Evolutionary conservation across 2,888 invertebrate genomes (phyloP).

Genomic region (Drosophila mettleri): DNA sequence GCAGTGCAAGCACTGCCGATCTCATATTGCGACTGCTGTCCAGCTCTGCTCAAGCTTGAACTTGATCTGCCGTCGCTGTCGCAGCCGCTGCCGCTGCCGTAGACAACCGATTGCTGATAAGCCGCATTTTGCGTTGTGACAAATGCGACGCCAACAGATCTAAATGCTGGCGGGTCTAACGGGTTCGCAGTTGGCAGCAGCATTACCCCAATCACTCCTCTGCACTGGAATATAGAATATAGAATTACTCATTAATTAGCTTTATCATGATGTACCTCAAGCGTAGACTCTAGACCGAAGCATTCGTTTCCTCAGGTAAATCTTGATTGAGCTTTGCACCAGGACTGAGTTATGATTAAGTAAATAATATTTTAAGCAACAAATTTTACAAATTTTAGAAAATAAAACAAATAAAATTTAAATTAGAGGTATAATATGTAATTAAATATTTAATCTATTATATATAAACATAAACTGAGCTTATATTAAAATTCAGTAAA

Average conservation of each 20-base stretch:
- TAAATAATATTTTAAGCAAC: too few relatives aligned
- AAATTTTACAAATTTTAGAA: too few relatives aligned
- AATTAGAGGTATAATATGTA: too few relatives aligned
- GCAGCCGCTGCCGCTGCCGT: not conserved
- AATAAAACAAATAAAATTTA: too few relatives aligned
- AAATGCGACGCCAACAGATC: constrained; percentile 1
- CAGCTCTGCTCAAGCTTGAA: constrained; percentile 24
- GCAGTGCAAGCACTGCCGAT: constrained; percentile 36
- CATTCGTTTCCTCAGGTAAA: not conserved
- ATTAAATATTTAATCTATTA: too few relatives aligned
- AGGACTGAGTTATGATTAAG: not conserved
- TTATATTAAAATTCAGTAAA: too few relatives aligned
- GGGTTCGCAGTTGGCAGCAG: not conserved
- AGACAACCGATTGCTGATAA: constrained; percentile 37
- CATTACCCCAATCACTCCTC: not conserved
- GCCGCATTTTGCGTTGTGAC: constrained; percentile 43
- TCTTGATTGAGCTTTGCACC: not conserved
- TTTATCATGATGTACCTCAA: not conserved
- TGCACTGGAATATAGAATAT: not conserved
- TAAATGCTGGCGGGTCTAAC: constrained; percentile 6
- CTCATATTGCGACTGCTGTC: constrained; percentile 61
- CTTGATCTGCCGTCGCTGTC: constrained; percentile 14
- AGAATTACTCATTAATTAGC: not conserved
- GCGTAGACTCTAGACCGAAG: not conserved
- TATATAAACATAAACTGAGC: too few relatives aligned